These are phyloP conservation scores for Diplodus sargus DNA, from an alignment of 2,797 vertebrate genomes.

Conservation along the genomic window DNA sequence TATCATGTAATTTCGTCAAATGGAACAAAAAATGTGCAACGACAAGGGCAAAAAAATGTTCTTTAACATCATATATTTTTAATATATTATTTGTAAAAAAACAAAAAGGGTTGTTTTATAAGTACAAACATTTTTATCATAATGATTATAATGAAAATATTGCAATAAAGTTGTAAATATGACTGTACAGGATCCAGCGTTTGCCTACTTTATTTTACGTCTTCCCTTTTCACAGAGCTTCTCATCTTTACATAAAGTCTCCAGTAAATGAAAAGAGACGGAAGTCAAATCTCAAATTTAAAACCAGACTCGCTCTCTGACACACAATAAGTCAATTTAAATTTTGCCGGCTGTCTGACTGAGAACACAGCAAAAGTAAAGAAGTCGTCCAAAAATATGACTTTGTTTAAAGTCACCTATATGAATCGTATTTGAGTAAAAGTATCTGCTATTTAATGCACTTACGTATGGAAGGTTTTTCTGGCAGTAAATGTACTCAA, in stretches of 20 bases:
- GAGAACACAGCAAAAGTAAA: too few species aligned
- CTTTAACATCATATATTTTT: constrained; percentile 1
- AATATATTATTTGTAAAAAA: constrained; percentile 29
- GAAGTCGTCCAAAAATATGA: too few species aligned
- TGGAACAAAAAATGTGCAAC: background rate
- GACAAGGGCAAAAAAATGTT: background rate
- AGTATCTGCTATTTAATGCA: too few species aligned
- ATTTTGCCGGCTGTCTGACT: background rate
- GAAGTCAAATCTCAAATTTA: background rate
- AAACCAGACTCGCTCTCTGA: background rate
- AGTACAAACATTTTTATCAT: constrained; percentile 23
- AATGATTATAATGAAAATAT: constrained; percentile 16
- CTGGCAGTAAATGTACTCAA: too few species aligned
- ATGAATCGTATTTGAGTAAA: too few species aligned
- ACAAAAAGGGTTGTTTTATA: constrained; percentile 15
- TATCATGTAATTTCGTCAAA: constrained; percentile 15
- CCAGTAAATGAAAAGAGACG: background rate
- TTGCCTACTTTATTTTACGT: background rate
- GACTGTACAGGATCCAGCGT: background rate
- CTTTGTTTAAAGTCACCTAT: too few species aligned
- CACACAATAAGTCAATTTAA: background rate
- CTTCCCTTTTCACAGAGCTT: too few species aligned
- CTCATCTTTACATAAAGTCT: background rate
- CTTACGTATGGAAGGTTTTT: too few species aligned
- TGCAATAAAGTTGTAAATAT: constrained; percentile 54